Conservation (phyloP, 2,888 invertebrate genomes). For the Unio delphinus region DNA sequence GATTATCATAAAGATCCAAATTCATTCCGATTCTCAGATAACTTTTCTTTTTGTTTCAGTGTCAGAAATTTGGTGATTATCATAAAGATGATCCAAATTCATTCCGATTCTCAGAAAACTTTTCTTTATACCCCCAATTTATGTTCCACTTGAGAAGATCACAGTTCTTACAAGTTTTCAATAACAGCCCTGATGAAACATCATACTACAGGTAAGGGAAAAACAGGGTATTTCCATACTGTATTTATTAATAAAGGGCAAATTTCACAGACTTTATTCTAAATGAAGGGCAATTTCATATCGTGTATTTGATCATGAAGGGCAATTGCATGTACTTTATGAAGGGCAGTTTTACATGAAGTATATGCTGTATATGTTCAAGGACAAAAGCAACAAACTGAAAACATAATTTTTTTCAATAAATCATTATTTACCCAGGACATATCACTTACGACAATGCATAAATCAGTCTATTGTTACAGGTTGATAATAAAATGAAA, state of each 20-base stretch:
- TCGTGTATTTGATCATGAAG: too few relatives aligned
- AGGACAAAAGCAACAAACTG: too few relatives aligned
- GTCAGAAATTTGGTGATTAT: slow-evolving; percentile 99
- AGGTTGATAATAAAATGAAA: neutral
- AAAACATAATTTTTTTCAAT: too few relatives aligned
- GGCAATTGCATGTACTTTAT: too few relatives aligned
- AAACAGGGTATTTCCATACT: too few relatives aligned
- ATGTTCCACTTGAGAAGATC: slow-evolving; percentile 99
- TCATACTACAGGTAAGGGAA: slow-evolving; percentile 89
- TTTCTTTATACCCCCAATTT: slow-evolving; percentile 98
- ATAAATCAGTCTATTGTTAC: too few relatives aligned
- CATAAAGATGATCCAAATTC: slow-evolving; percentile 97
- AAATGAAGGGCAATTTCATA: too few relatives aligned
- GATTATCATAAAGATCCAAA: slow-evolving; percentile 97
- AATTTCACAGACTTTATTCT: neutral
- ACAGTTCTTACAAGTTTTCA: slow-evolving; percentile 99
- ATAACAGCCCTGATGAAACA: slow-evolving; percentile 99
- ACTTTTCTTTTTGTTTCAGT: slow-evolving; percentile 91
- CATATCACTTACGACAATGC: too few relatives aligned
- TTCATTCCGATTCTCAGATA: slow-evolving; percentile 95
- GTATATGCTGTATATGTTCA: too few relatives aligned
- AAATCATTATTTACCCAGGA: too few relatives aligned
- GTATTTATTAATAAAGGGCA: neutral
- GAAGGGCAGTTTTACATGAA: too few relatives aligned
- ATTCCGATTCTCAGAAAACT: slow-evolving; percentile 95